Evolutionary conservation across 1,140 invertebrate species (phyloP).

Genomic region (Anagrus nilaparvatae): DNA sequence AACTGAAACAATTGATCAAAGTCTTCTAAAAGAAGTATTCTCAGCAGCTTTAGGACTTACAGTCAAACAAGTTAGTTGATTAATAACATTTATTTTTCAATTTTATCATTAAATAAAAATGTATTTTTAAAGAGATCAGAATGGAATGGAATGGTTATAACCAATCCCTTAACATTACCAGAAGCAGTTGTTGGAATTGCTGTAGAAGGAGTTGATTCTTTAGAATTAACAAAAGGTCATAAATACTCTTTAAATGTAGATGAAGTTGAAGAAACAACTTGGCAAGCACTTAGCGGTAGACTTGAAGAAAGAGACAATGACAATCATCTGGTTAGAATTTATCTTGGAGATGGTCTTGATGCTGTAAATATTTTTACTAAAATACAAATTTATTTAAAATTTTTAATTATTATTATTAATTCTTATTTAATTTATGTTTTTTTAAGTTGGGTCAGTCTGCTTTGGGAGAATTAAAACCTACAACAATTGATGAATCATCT

Average conservation of each 20-base stretch:
- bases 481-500: conserved; percentile 27
- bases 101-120: not conserved
- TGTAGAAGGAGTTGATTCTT: conserved; percentile 55
- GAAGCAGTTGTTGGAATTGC: conserved; percentile 65
- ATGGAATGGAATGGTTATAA: conserved; percentile 61
- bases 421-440: conserved; percentile 3
- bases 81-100: not conserved
- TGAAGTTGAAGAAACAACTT: conserved; percentile 54
- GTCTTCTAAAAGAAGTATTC: conserved; percentile 60
- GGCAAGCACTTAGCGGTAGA: conserved; percentile 45
- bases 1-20: conserved; percentile 48
- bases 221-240: conserved; percentile 41
- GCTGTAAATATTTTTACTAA: conserved; percentile 41
- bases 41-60: conserved; percentile 59
- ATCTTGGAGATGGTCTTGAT: conserved; percentile 52
- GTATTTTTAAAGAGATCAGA: conserved; percentile 8
- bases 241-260: conserved; percentile 51
- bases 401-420: conserved; percentile 8
- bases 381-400: conserved; percentile 10
- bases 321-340: conserved; percentile 52
- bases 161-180: conserved; percentile 64
- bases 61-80: conserved; percentile 43
- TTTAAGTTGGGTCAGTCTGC: conserved; percentile 35
- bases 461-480: conserved; percentile 45
- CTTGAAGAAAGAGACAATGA: conserved; percentile 47